Evolutionary conservation across 37 sponge, comb jelly and placozoan species (phyloP).

Genomic region (Ianthella basta): DNA sequence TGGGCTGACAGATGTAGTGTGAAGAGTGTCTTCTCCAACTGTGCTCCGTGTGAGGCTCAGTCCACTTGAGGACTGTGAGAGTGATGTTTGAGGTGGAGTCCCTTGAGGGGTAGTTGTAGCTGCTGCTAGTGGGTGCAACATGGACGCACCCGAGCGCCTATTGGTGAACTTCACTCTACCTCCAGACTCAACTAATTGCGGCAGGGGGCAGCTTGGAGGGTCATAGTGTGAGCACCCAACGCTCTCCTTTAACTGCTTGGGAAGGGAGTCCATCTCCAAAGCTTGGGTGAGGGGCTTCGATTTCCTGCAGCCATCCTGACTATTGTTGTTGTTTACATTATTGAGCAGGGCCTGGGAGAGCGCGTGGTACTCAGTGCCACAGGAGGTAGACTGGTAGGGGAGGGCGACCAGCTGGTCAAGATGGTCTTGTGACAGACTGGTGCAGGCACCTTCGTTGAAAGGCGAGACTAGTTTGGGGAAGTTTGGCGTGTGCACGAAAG

Average conservation of each 20-base stretch:
- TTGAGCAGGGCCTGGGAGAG: not conserved
- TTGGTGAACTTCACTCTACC: not conserved
- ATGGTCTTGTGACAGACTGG: not conserved
- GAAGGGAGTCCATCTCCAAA: not conserved
- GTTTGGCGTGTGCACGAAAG: not conserved
- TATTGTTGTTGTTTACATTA: slow-evolving; percentile 3
- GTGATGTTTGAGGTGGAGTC: too few relatives aligned
- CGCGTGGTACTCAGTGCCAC: not conserved
- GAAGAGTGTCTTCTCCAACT: not conserved
- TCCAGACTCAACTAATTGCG: not conserved
- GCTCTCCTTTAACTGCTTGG: slow-evolving; percentile 2
- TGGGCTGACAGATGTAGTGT: not conserved
- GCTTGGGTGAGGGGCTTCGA: not conserved
- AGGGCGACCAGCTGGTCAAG: too few relatives aligned
- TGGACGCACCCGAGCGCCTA: not conserved
- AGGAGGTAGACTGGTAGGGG: not conserved
- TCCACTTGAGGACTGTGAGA: too few relatives aligned
- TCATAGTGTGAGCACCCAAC: not conserved
- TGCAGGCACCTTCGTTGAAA: not conserved
- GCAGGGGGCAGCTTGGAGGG: not conserved
- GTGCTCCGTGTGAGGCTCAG: too few relatives aligned
- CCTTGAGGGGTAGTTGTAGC: too few relatives aligned
- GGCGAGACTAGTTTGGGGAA: not conserved
- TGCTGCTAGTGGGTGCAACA: not conserved
- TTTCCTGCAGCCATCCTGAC: not conserved